phyloP scores from a whole-genome alignment of 2,113 vertebrate species.

The Grantiella picta region DNA sequence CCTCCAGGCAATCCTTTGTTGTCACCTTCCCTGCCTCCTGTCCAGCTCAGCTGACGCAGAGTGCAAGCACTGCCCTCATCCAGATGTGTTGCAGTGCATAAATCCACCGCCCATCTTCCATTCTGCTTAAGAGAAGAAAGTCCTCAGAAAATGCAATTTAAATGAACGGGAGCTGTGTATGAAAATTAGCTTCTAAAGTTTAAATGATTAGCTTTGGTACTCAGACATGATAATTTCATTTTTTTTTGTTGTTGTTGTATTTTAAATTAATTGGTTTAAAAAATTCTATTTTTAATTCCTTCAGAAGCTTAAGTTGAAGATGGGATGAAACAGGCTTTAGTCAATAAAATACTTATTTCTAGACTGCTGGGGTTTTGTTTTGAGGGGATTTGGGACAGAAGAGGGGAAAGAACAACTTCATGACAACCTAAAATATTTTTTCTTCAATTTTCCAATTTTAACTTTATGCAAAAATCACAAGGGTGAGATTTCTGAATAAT shows the following conservation, averaged over 20 bases:
- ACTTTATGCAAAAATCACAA: not conserved
- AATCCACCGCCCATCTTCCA: not conserved
- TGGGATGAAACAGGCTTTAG: not conserved
- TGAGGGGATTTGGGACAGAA: rapidly evolving
- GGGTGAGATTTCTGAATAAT: not conserved
- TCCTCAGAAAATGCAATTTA: not conserved
- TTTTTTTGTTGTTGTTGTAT: not conserved
- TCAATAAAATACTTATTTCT: not conserved
- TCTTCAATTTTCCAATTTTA: not conserved
- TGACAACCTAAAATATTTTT: not conserved
- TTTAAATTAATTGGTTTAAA: not conserved
- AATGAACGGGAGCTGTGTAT: not conserved
- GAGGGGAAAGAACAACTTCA: not conserved
- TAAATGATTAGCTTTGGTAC: not conserved
- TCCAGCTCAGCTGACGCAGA: not conserved
- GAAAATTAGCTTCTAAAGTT: not conserved
- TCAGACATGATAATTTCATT: not conserved
- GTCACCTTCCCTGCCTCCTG: not conserved
- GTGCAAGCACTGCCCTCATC: not conserved
- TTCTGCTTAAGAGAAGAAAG: not conserved
- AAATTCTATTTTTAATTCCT: not conserved
- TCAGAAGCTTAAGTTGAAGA: not conserved
- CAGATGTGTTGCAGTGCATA: not conserved
- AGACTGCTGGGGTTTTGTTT: not conserved
- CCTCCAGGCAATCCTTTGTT: not conserved